Evolutionary conservation across 2,888 invertebrate species (phyloP).

Genomic region (Drosophila atripex): DNA sequence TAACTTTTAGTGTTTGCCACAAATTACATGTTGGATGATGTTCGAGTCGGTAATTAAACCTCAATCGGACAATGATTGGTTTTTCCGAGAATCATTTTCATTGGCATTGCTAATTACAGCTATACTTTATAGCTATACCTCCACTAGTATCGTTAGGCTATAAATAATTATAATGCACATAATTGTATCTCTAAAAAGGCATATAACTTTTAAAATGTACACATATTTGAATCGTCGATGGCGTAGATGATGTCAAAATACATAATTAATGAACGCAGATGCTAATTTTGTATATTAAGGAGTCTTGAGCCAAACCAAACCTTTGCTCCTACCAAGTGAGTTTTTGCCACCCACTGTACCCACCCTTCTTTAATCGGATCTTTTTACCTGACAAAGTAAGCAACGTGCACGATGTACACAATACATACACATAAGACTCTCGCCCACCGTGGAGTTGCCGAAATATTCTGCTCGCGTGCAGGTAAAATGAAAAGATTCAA

Average conservation of each 20-base stretch:
- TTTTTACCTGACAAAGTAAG: constrained; percentile 1
- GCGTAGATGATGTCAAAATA: neutral
- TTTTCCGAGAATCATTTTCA: neutral
- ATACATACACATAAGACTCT: no score
- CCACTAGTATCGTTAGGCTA: neutral
- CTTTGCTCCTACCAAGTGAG: neutral
- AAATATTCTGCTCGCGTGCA: constrained; percentile 26
- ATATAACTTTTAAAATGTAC: no score
- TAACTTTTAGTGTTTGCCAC: neutral
- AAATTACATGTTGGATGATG: neutral
- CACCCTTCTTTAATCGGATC: neutral
- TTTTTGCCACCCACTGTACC: constrained; percentile 17
- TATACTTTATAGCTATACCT: neutral
- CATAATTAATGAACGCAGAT: neutral
- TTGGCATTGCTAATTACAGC: neutral
- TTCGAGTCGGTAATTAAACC: neutral
- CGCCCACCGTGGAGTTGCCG: neutral
- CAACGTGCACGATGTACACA: no score
- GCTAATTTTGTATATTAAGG: neutral
- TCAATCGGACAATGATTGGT: neutral
- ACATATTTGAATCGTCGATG: neutral
- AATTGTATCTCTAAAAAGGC: neutral
- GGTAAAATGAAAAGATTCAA: constrained; percentile 6
- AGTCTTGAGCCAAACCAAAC: neutral
- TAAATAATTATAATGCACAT: neutral